These are phyloP conservation scores for Papilio xuthus DNA, from an alignment of 1,140 invertebrate genomes.

Conservation along the genomic window DNA sequence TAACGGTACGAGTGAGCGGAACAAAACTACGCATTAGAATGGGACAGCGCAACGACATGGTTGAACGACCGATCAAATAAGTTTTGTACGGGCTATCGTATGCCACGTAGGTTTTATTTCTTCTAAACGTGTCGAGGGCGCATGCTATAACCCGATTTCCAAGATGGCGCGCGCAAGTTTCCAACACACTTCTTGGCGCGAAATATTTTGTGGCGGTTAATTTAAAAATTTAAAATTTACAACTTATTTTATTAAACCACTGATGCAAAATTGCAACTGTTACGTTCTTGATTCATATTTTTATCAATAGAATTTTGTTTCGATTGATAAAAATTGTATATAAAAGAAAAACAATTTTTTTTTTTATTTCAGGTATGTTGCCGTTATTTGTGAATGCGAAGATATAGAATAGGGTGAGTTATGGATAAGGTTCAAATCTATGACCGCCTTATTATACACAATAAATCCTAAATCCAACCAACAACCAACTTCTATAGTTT, in stretches of 20 bases:
- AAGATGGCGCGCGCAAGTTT: slow-evolving; percentile 67
- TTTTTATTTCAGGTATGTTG: slow-evolving; percentile 14
- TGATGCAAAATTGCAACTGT: not conserved
- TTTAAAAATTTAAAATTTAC: slow-evolving; percentile 38
- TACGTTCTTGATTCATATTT: too few relatives aligned
- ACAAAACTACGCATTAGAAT: slow-evolving; percentile 55
- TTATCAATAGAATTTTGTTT: too few relatives aligned
- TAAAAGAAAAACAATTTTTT: not conserved
- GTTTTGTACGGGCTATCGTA: slow-evolving; percentile 77
- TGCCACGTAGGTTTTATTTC: slow-evolving; percentile 78
- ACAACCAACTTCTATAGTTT: not conserved
- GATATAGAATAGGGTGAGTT: not conserved
- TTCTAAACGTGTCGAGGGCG: slow-evolving; percentile 72
- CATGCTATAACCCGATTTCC: slow-evolving; percentile 63
- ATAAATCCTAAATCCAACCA: too few relatives aligned
- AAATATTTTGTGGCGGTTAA: slow-evolving; percentile 48
- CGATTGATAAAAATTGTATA: too few relatives aligned
- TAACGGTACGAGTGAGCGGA: slow-evolving; percentile 76
- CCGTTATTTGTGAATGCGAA: not conserved
- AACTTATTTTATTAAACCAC: slow-evolving; percentile 9
- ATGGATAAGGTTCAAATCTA: not conserved
- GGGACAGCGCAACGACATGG: slow-evolving; percentile 64
- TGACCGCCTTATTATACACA: not conserved
- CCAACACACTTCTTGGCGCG: slow-evolving; percentile 51
- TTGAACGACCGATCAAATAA: slow-evolving; percentile 81